These are phyloP conservation scores for Chymomyza caudatula DNA, from an alignment of 2,888 invertebrate genomes.

Conservation along the genomic window DNA sequence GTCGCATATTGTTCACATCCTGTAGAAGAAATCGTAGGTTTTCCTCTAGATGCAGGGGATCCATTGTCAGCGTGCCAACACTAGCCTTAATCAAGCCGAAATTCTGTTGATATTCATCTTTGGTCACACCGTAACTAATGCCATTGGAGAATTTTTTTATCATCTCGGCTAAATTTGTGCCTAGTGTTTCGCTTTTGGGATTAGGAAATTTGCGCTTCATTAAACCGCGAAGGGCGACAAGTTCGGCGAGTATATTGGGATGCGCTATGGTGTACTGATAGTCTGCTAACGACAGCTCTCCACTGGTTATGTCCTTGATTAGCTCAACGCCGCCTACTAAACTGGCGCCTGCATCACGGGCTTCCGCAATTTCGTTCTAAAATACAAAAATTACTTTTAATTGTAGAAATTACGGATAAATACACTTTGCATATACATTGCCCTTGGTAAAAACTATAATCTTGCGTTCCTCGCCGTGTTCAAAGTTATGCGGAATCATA, in stretches of 20 bases:
- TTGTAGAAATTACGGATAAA: background rate
- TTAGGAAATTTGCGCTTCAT: slow-evolving; percentile 89
- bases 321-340: slow-evolving; percentile 86
- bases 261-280: slow-evolving; percentile 88
- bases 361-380: slow-evolving; percentile 79
- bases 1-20: slow-evolving; percentile 83
- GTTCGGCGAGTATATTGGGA: slow-evolving; percentile 87
- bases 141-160: slow-evolving; percentile 84
- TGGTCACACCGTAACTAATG: slow-evolving; percentile 83
- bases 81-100: slow-evolving; percentile 84
- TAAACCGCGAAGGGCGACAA: slow-evolving; percentile 86
- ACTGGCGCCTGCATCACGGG: slow-evolving; percentile 85
- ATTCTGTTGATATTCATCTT: slow-evolving; percentile 85
- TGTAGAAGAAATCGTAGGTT: slow-evolving; percentile 84
- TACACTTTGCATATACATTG: slow-evolving; percentile 72
- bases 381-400: background rate
- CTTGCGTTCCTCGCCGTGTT: slow-evolving; percentile 83
- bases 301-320: slow-evolving; percentile 87
- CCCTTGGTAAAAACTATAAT: slow-evolving; percentile 88
- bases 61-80: slow-evolving; percentile 88
- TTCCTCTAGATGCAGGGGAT: slow-evolving; percentile 83
- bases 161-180: slow-evolving; percentile 81
- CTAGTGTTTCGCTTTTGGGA: slow-evolving; percentile 83
- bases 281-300: slow-evolving; percentile 83
- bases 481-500: slow-evolving; percentile 84